These are phyloP conservation scores for Cryptosula pallasiana DNA, from an alignment of 2,888 invertebrate genomes.

Conservation along the genomic window DNA sequence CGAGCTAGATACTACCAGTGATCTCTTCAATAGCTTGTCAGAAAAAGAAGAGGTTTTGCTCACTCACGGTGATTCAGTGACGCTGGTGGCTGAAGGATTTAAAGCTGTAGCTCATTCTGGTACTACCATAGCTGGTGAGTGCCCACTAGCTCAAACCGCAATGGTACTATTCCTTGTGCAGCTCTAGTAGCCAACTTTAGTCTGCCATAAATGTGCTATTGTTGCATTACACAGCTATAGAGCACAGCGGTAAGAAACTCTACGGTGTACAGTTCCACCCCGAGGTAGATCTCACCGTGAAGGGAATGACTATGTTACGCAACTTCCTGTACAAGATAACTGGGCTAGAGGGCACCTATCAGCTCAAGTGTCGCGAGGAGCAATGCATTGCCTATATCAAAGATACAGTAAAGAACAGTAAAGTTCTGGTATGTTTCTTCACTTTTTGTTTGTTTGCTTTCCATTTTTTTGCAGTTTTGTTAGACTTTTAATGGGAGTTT, in stretches of 20 bases:
- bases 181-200: no score
- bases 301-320: conserved; percentile 83
- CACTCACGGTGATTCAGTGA: conserved; percentile 95
- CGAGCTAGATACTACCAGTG: conserved; percentile 79
- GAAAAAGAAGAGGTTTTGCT: conserved; percentile 82
- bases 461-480: no score
- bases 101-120: conserved; percentile 69
- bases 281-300: conserved; percentile 89
- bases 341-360: conserved; percentile 78
- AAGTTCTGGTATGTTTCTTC: conserved; percentile 80
- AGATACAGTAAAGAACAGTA: conserved; percentile 80
- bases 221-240: conserved; percentile 64
- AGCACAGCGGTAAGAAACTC: conserved; percentile 75
- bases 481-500: no score
- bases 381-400: conserved; percentile 87
- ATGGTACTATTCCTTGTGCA: no score
- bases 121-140: conserved; percentile 50
- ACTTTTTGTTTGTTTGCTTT: no score
- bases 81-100: conserved; percentile 82
- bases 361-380: conserved; percentile 78
- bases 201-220: conserved; percentile 20
- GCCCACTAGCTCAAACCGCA: no score
- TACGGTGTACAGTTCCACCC: conserved; percentile 96
- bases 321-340: conserved; percentile 92
- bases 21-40: conserved; percentile 84